A percentile compares a stretch with the other conserved stretches of the same genome.
Conservation (phyloP, 2,113 vertebrate genomes). For the Forbesichthys papilliferus region DNA sequence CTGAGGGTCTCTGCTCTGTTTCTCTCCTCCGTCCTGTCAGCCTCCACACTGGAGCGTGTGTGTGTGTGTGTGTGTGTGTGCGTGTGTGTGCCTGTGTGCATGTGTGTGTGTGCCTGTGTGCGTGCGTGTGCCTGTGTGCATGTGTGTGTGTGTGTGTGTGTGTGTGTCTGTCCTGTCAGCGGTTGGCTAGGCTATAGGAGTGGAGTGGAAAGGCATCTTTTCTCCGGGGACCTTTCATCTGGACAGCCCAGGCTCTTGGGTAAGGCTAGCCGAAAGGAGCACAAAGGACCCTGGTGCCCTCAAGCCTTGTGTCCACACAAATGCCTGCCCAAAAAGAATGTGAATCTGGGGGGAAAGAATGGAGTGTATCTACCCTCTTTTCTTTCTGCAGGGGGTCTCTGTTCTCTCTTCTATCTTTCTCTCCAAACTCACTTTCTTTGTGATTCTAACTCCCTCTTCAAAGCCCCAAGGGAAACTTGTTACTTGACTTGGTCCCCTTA, state of each 20-base stretch:
- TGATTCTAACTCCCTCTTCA: not conserved
- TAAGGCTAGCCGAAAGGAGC: constrained; percentile 39
- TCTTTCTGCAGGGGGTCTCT: constrained; percentile 35
- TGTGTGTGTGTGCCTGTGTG: constrained; percentile 38
- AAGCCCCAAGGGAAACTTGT: constrained; percentile 54
- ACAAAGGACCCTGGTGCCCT: constrained; percentile 56
- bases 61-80: constrained; percentile 29
- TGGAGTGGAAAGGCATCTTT: constrained; percentile 58
- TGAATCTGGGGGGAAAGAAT: constrained; percentile 35
- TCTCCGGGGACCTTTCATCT: constrained; percentile 65
- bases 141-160: not conserved
- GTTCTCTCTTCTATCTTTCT: constrained; percentile 12
- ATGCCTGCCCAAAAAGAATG: constrained; percentile 52
- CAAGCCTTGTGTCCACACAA: constrained; percentile 63
- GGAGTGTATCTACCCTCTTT: constrained; percentile 31
- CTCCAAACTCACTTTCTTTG: constrained; percentile 10
- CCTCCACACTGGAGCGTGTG: constrained; percentile 60
- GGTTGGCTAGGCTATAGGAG: constrained; percentile 23
- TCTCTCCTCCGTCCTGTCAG: constrained; percentile 55
- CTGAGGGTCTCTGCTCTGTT: constrained; percentile 56
- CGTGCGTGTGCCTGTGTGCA: constrained; percentile 1
- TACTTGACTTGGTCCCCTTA: constrained; percentile 64
- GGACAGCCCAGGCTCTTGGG: constrained; percentile 58
- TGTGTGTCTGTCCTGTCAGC: not conserved
- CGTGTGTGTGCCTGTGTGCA: constrained; percentile 29